Percentiles rank a stretch among this genome's conserved stretches.
Evolutionary conservation across 2,113 vertebrate species (phyloP).

Genomic region (Engraulis encrasicolus): DNA sequence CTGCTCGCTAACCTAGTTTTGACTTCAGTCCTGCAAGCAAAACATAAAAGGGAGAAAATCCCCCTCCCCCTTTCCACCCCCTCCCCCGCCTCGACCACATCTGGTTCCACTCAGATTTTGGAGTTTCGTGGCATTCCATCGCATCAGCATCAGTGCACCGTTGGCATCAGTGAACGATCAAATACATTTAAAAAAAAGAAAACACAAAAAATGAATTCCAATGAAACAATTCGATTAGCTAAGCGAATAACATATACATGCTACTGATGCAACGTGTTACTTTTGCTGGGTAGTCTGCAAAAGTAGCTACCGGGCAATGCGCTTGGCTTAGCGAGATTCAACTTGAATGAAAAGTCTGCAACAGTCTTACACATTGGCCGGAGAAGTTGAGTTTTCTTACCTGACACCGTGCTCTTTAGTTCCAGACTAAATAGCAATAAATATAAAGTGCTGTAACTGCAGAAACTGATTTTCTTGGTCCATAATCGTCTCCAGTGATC

Average conservation of each 20-base stretch:
- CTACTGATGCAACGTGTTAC: constrained; percentile 11
- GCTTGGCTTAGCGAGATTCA: neutral
- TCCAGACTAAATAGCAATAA: constrained; percentile 75
- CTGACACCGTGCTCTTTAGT: constrained; percentile 64
- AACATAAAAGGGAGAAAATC: constrained; percentile 39
- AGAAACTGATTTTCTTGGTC: constrained; percentile 60
- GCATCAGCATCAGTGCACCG: constrained; percentile 32
- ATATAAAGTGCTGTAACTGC: constrained; percentile 79
- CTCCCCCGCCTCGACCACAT: constrained; percentile 74
- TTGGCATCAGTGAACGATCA: neutral
- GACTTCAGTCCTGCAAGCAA: constrained; percentile 23
- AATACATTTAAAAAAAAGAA: neutral
- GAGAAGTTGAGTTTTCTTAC: constrained; percentile 55
- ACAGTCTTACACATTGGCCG: neutral
- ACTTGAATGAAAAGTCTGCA: constrained; percentile 21
- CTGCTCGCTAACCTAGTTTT: constrained; percentile 27
- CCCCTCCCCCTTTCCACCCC: constrained; percentile 50
- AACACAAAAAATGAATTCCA: neutral
- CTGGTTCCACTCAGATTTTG: constrained; percentile 85
- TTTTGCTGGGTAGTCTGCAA: neutral
- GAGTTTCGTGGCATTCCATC: constrained; percentile 76
- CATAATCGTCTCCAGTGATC: constrained; percentile 59
- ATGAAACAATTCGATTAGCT: neutral
- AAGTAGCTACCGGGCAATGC: neutral
- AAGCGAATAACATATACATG: neutral